Evolutionary conservation across 2,113 vertebrate genomes (phyloP).

Genomic region (Panthera tigris): DNA sequence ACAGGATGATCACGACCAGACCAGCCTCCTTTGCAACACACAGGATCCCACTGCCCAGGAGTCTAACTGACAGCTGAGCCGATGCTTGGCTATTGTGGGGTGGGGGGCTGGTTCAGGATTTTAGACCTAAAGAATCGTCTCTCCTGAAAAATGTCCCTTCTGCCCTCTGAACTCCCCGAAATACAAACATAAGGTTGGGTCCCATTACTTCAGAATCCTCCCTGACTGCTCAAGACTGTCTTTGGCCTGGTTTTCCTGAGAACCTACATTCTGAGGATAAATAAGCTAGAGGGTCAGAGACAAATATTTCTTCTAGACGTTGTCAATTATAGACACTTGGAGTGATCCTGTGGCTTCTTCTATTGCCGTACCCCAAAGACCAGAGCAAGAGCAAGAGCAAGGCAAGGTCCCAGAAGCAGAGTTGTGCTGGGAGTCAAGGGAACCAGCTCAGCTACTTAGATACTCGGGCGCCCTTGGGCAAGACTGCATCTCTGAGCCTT

Average conservation of each 20-base stretch:
- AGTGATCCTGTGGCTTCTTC: neutral
- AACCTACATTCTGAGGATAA: neutral
- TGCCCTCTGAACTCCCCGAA: neutral
- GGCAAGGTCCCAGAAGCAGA: neutral
- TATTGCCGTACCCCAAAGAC: neutral
- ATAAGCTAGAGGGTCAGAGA: neutral
- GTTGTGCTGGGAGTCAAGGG: neutral
- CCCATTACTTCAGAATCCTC: neutral
- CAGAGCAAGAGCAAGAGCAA: neutral
- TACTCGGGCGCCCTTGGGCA: neutral
- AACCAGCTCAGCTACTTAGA: neutral
- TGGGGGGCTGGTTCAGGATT: fast-evolving
- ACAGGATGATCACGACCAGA: neutral
- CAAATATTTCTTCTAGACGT: neutral
- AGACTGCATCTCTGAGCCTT: neutral
- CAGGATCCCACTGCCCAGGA: neutral
- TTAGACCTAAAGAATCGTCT: neutral
- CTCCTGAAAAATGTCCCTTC: neutral
- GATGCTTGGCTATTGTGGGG: neutral
- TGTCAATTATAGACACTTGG: neutral
- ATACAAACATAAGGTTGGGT: neutral
- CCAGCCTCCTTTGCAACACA: neutral
- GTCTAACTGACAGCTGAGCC: neutral
- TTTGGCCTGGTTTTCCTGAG: neutral
- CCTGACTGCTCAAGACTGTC: neutral